Percentiles rank a stretch among this genome's conserved stretches.
Evolutionary conservation across 2,113 vertebrate genomes (phyloP).

Genomic region (Fregetta grallaria): DNA sequence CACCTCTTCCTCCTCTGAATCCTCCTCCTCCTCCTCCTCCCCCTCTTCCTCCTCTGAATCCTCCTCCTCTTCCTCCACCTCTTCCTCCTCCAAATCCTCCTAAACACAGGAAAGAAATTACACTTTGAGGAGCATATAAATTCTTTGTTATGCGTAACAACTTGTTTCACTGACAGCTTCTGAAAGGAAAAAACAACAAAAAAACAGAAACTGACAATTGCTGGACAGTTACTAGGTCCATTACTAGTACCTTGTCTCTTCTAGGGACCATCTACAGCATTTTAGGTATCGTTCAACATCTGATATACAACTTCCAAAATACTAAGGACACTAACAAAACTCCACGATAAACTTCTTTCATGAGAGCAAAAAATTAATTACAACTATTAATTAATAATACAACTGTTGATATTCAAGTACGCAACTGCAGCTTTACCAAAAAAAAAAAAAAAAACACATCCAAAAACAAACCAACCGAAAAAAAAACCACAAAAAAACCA

Average conservation of each 20-base stretch:
- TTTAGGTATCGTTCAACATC: not conserved
- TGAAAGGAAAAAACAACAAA: not conserved
- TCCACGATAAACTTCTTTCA: not conserved
- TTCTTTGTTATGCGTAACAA: not conserved
- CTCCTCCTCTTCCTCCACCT: conserved; percentile 72
- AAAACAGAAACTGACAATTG: not conserved
- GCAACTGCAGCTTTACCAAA: not conserved
- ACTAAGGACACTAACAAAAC: not conserved
- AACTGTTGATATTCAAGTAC: not conserved
- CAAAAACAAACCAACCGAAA: no score
- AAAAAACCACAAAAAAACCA: not conserved
- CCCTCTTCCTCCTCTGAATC: conserved; percentile 74
- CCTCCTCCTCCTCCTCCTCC: conserved; percentile 75
- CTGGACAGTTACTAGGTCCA: not conserved
- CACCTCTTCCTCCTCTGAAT: conserved; percentile 79
- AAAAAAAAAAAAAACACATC: not conserved
- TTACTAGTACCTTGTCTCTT: not conserved
- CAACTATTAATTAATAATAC: not conserved
- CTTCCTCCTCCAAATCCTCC: conserved; percentile 81
- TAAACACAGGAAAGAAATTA: conserved; percentile 34
- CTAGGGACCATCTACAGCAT: not conserved
- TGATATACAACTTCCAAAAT: not conserved
- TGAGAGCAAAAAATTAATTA: not conserved
- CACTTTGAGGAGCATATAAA: not conserved
- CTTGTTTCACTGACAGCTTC: not conserved